Evolutionary conservation across 2,797 vertebrate genomes (phyloP).

Genomic region (Lagocephalus sceleratus): DNA sequence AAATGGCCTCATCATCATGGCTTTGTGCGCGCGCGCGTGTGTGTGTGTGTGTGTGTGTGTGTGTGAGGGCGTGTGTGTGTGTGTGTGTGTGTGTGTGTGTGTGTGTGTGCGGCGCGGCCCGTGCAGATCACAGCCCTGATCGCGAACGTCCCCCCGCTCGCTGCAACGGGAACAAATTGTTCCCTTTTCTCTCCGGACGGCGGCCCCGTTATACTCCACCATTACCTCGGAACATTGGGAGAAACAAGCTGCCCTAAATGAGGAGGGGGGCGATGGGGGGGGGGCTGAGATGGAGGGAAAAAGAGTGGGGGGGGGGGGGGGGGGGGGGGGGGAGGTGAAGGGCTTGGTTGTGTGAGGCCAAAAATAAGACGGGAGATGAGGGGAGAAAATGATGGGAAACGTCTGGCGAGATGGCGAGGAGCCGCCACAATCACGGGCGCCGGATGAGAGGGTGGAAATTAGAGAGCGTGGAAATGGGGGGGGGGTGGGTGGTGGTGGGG

Average conservation of each 20-base stretch:
- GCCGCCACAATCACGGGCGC: constrained; percentile 57
- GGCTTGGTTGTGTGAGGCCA: constrained; percentile 35
- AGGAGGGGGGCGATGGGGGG: constrained; percentile 67
- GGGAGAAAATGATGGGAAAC: constrained; percentile 70
- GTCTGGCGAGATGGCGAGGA: constrained; percentile 71
- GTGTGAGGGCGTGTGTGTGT: constrained; percentile 24
- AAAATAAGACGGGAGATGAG: constrained; percentile 70
- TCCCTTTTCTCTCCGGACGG: constrained; percentile 53
- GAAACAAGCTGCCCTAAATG: constrained; percentile 70
- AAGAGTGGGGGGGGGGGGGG: constrained; percentile 15
- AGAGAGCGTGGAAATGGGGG: constrained; percentile 47
- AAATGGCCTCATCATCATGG: constrained; percentile 80
- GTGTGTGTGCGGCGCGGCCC: constrained; percentile 14
- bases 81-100: constrained; percentile 29
- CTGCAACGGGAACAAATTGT: constrained; percentile 77
- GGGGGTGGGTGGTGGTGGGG: constrained; percentile 19
- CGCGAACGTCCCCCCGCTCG: constrained; percentile 56
- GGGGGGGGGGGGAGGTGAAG: constrained; percentile 14
- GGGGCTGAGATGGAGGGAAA: constrained; percentile 34
- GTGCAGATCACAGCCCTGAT: constrained; percentile 63
- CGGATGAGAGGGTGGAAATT: constrained; percentile 51
- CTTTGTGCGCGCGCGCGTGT: constrained; percentile 35
- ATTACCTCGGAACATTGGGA: constrained; percentile 76
- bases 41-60: constrained; percentile 35
- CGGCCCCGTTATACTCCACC: constrained; percentile 59